phyloP scores from a whole-genome alignment of 2,888 invertebrate species.

The Tethea ocularis region DNA sequence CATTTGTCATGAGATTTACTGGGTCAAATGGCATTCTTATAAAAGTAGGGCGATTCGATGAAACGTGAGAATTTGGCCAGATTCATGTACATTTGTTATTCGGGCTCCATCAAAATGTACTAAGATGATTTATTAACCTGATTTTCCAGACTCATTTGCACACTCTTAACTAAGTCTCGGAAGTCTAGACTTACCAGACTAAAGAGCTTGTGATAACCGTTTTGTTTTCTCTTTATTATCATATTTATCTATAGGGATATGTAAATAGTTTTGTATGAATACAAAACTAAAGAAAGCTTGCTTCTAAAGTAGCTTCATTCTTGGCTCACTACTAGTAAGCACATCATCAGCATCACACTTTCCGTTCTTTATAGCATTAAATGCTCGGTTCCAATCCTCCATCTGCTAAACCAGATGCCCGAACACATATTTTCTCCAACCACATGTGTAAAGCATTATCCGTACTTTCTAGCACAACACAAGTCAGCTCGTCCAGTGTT shows the following conservation, averaged over 20 bases:
- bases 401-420: slow-evolving; percentile 11
- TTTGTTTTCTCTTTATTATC: slow-evolving; percentile 1
- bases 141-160: background rate
- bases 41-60: slow-evolving; percentile 32
- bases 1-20: slow-evolving; percentile 53
- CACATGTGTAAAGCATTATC: slow-evolving; percentile 23
- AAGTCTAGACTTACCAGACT: background rate
- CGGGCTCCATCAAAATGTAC: background rate
- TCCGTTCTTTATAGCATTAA: background rate
- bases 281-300: background rate
- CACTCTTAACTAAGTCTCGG: background rate
- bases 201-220: background rate
- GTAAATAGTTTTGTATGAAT: background rate
- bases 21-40: slow-evolving; percentile 36
- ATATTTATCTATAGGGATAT: background rate
- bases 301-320: background rate
- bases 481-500: slow-evolving; percentile 26
- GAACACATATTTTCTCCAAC: slow-evolving; percentile 25
- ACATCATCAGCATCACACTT: no score
- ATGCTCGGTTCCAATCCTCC: background rate
- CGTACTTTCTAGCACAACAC: slow-evolving; percentile 33
- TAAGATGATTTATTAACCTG: background rate
- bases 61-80: slow-evolving; percentile 26
- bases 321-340: background rate
- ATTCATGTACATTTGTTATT: no score